These are phyloP conservation scores for Episyrphus balteatus DNA, from an alignment of 1,140 invertebrate genomes.

Conservation along the genomic window DNA sequence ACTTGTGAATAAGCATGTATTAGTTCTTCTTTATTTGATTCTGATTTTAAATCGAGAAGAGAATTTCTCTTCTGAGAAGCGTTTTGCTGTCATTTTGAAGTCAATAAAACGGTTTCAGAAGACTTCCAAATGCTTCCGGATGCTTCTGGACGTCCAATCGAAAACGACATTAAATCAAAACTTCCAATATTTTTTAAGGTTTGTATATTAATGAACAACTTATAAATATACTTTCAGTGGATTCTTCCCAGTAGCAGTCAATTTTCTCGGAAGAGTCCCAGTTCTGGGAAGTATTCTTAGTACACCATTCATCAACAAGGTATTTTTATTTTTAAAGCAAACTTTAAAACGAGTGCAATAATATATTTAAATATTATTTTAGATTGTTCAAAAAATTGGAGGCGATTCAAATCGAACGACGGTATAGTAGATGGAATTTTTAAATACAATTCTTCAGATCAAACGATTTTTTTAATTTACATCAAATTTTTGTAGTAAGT, in stretches of 20 bases:
- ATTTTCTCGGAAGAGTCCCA: slow-evolving; percentile 71
- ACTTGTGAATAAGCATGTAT: too few relatives aligned
- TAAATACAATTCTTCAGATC: background rate
- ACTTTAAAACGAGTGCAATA: background rate
- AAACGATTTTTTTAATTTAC: slow-evolving; percentile 5
- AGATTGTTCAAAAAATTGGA: slow-evolving; percentile 47
- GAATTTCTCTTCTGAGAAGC: too few relatives aligned
- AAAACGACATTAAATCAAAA: background rate
- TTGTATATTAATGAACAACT: background rate
- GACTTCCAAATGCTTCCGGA: too few relatives aligned
- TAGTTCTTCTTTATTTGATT: too few relatives aligned
- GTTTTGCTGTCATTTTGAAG: too few relatives aligned
- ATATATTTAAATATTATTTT: slow-evolving; percentile 13
- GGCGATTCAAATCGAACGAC: slow-evolving; percentile 50
- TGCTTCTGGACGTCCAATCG: too few relatives aligned
- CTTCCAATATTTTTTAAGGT: background rate
- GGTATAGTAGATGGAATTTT: slow-evolving; percentile 36
- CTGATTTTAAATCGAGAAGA: too few relatives aligned
- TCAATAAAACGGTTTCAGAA: too few relatives aligned
- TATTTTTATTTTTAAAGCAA: slow-evolving; percentile 7
- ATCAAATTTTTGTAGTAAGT: too few relatives aligned
- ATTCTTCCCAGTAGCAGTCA: slow-evolving; percentile 80
- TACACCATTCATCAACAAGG: slow-evolving; percentile 53
- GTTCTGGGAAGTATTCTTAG: slow-evolving; percentile 61
- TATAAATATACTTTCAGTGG: slow-evolving; percentile 44